Percentiles rank a stretch among this genome's conserved stretches.
Evolutionary conservation across 2,888 invertebrate species (phyloP).

Genomic region (Salpingus planirostris): DNA sequence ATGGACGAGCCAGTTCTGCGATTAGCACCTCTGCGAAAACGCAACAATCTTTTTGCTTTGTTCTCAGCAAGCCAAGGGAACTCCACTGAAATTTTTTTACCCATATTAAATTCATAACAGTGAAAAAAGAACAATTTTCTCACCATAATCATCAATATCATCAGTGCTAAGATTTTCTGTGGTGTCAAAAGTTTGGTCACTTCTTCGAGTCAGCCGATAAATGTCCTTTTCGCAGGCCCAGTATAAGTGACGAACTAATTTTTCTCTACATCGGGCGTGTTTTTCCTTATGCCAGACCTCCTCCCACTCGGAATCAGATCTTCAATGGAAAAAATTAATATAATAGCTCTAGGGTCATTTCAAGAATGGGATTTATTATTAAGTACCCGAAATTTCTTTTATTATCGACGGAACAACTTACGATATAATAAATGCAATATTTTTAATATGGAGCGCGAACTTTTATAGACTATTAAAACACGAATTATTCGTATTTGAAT

Average conservation of each 20-base stretch:
- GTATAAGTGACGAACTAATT: slow-evolving; percentile 47
- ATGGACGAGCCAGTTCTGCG: slow-evolving; percentile 41
- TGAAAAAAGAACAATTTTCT: too few relatives aligned
- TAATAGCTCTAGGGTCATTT: too few relatives aligned
- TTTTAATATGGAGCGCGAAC: not conserved
- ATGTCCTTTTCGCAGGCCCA: slow-evolving; percentile 58
- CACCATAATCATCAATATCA: too few relatives aligned
- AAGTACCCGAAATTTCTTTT: not conserved
- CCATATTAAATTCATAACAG: too few relatives aligned
- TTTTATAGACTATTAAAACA: too few relatives aligned
- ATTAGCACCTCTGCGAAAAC: slow-evolving; percentile 31
- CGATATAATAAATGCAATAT: not conserved
- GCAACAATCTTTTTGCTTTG: slow-evolving; percentile 33
- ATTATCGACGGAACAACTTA: not conserved
- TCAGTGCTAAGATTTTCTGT: too few relatives aligned
- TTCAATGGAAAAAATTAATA: slow-evolving; percentile 18
- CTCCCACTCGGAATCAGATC: slow-evolving; percentile 51
- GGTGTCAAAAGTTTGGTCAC: slow-evolving; percentile 20
- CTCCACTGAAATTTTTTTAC: slow-evolving; percentile 24
- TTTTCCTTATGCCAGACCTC: slow-evolving; percentile 51
- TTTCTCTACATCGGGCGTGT: slow-evolving; percentile 49
- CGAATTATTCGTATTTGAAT: too few relatives aligned
- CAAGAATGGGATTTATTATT: too few relatives aligned
- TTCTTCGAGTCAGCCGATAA: slow-evolving; percentile 46
- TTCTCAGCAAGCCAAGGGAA: slow-evolving; percentile 39